Base-by-base conservation (phyloP, 2,113 vertebrate genomes). In the Sisor rabdophorus region DNA sequence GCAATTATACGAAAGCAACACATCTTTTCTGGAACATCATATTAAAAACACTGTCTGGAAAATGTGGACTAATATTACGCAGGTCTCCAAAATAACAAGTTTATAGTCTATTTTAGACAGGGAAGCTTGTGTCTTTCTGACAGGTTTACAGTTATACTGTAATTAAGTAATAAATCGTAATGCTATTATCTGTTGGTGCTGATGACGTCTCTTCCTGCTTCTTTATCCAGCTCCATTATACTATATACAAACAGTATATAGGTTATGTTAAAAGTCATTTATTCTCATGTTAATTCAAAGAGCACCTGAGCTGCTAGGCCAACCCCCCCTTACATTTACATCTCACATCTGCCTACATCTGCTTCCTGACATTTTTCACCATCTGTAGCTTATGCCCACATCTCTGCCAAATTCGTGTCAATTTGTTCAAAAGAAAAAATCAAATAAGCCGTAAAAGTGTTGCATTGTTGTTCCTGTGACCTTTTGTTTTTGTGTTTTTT, bases 151-250 rank as follows among this genome's bases (percentile, higher is more conserved):
- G 44, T 19, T 16, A 53, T 50, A 9, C 40, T 50, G 19, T 70
- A 60, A 70, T 50, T 54, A 10, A 52, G 44, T 60, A 77, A 77
- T 70, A 47, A 77, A 70, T n/a, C 44, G 4, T 77, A 77, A 77
- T 77, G 26, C 59, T 69, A 69, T 69, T 68, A 58, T 64, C 24
- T 56, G 40, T 19, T 44, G 58, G 44, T 30, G 40, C 40, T 44
- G 44, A 26, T 11, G 55, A 55, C 9, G 55, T 59, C 54, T 44
- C 4, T 36, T 47, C 22, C 24, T 26, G 16, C 63, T 69, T 24
- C 44, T 69, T 76, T n/a, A 48, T 44, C 19, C 40, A 73, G 28
- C 13, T 11, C 17, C 56, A 7, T 44, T 44, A 44, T 44, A 44
- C 9, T 44, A 44, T 10, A 44, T 4, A 44, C 40, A 44, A 8